Base-by-base conservation (phyloP, 1,140 invertebrate genomes). In the Magallana angulata region DNA sequence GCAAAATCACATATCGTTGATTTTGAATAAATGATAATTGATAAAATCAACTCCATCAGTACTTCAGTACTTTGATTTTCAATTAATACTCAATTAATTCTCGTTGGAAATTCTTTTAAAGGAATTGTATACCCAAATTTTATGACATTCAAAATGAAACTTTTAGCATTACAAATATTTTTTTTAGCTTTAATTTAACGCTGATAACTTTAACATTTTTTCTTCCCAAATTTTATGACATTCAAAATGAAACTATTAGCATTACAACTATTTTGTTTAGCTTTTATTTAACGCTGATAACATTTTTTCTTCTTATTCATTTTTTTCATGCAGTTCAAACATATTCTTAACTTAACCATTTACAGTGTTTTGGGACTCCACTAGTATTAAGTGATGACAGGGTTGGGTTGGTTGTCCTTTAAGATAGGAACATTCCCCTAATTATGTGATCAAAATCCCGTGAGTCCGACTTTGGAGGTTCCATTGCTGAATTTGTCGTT, bases 291-390 rank as follows among this genome's bases (percentile, higher is more conserved):
- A 85, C 60, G 48, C 59, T 18, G 12, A 11, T 16, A 4, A 30
- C 11, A 60, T 30, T 62, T 68, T 85, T 11, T 24, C 68, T 48
- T 48, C 0, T 64, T 85, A 30, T 62, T 48, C 4, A 85, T 8
- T 18, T 36, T 85, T 16, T 3, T 62, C n/a, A 83, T 57, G 36
- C n/a, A 8, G 18, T 16, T 83, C 85, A 76, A 85, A 85, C 36
- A 56, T 80, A 85, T 76, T 57, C 64, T 56, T 11, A 76, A 76
- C 84, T 76, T 57, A 0, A 57, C 48, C 76, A 30, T 30, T 85
- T 60, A 16, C 36, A 18, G 1, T 36, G 8, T 36, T 48, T 30
- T 7, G 36, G 36, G 36, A 48, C 36, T 48, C 36, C 36, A 48
- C 36, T 48, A 48, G 36, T 48, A 48, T 48, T 57, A 16, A 16